Evolutionary conservation across 1,140 invertebrate genomes (phyloP), one percentile per base, ranked within the genome.

Genomic region (Zeugodacus cucurbitae): DNA sequence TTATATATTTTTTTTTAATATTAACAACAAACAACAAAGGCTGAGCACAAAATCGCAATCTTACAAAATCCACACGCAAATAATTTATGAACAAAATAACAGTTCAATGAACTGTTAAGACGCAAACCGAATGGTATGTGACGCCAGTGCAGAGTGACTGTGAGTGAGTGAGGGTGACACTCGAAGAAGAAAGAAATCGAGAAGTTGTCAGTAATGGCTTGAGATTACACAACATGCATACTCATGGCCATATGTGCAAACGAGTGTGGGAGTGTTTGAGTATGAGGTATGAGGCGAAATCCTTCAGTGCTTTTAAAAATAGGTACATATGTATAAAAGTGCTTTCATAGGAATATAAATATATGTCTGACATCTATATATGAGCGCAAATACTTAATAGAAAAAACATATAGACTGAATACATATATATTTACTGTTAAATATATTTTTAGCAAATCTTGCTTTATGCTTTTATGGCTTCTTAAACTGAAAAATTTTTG

Each of bases 161-260:
- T 3, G 17, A 54, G 17, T 17, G 34, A 37, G n/a, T 74, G 67
- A 74, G 34, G 5, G 67, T 74, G 67, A 74, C 67, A 74, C 67
- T 37, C 67, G 67, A 74, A 74, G 67, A 41, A 74, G 67, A 74
- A 74, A 37, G 67, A 74, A 74, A 74, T 74, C 67, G 34, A 74
- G 67, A 74, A 74, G 26, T 37, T 37, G 67, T 34, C 34, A 37
- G 67, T 37, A 74, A 74, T 74, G 67, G 67, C 67, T 37, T 37
- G 20, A 74, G 67, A 74, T 74, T 74, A 74, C 34, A 20, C 58
- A 37, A 74, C 14, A 20, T 29, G 26, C 67, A 67, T 67, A 14
- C 11, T 8, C 3, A 11, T 26, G 11, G 17, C 3, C 32, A 41
- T 20, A 37, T 22, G 22, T 74, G 20, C 14, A 20, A 37, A 37